Conservation (phyloP, 2,888 invertebrate genomes). For the Drosophila subquinaria region DNA sequence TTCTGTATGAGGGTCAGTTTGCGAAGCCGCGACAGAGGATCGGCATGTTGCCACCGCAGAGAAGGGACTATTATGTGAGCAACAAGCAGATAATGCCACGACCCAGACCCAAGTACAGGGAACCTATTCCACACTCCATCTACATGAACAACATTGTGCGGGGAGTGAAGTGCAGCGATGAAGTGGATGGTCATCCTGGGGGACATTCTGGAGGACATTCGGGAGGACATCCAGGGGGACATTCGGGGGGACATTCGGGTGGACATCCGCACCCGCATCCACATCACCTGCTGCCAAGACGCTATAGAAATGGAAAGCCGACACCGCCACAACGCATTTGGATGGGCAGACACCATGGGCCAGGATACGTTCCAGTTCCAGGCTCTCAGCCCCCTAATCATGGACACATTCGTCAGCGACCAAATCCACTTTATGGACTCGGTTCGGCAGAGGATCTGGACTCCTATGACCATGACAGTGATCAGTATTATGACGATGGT, state of each 20-base stretch:
- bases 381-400: background rate
- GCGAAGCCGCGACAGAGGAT: slow-evolving; percentile 59
- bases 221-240: background rate
- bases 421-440: slow-evolving; percentile 10
- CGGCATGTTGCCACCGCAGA: slow-evolving; percentile 26
- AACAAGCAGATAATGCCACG: slow-evolving; percentile 70
- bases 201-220: background rate
- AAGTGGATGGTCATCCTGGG: slow-evolving; percentile 8
- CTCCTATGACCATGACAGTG: slow-evolving; percentile 36
- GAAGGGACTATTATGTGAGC: slow-evolving; percentile 60
- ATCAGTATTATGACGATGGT: slow-evolving; percentile 50
- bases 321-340: slow-evolving; percentile 23
- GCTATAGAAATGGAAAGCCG: slow-evolving; percentile 3
- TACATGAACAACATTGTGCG: slow-evolving; percentile 73
- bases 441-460: slow-evolving; percentile 48
- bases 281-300: slow-evolving; percentile 14
- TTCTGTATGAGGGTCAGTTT: slow-evolving; percentile 66
- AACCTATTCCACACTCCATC: slow-evolving; percentile 62
- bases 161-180: slow-evolving; percentile 66
- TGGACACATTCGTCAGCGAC: background rate
- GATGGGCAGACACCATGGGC: slow-evolving; percentile 12
- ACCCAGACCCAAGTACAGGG: slow-evolving; percentile 56
- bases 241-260: background rate
- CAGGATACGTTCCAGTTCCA: background rate
- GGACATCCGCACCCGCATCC: background rate